Percentiles rank a stretch among this genome's conserved stretches.
These are phyloP conservation scores for Hedychridium roseum DNA, from an alignment of 2,888 invertebrate species.

Conservation along the genomic window DNA sequence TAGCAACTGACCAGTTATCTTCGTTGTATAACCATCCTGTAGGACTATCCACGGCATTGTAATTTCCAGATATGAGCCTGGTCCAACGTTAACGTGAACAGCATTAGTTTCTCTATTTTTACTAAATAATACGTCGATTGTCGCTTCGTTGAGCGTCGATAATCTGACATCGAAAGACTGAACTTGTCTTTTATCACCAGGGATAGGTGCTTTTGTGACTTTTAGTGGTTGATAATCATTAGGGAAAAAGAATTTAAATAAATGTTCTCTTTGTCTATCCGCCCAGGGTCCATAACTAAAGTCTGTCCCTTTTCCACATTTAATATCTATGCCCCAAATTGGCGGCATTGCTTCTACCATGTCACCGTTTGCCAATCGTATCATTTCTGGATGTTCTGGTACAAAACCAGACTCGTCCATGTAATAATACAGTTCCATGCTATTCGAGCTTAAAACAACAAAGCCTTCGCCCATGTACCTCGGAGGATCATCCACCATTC, in stretches of 20 bases:
- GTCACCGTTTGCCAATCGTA: constrained; percentile 91
- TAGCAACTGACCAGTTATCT: constrained; percentile 91
- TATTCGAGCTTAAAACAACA: constrained; percentile 94
- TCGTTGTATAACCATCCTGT: constrained; percentile 87
- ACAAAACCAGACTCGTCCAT: constrained; percentile 97
- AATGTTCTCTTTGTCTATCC: constrained; percentile 92
- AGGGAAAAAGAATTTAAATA: constrained; percentile 96
- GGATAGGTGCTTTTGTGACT: constrained; percentile 81
- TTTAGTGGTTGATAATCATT: constrained; percentile 83
- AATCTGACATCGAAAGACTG: constrained; percentile 93
- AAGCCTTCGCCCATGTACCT: constrained; percentile 98
- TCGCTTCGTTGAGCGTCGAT: constrained; percentile 90
- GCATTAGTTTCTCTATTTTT: constrained; percentile 97
- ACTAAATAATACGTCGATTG: constrained; percentile 95
- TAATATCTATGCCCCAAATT: constrained; percentile 95
- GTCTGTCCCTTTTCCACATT: constrained; percentile 92
- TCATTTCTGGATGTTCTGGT: constrained; percentile 88
- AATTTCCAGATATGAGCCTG: constrained; percentile 96
- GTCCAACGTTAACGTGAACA: constrained; percentile 92
- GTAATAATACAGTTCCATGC: constrained; percentile 93
- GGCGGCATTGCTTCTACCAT: constrained; percentile 92
- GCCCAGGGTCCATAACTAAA: constrained; percentile 99
- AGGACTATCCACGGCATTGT: constrained; percentile 93
- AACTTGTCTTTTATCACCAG: constrained; percentile 88
- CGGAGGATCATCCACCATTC: constrained; percentile 93